Percentiles rank a stretch among this genome's conserved stretches.
These are phyloP conservation scores for Rotaria sp. DNA, from an alignment of 2,888 invertebrate genomes.

Conservation along the genomic window DNA sequence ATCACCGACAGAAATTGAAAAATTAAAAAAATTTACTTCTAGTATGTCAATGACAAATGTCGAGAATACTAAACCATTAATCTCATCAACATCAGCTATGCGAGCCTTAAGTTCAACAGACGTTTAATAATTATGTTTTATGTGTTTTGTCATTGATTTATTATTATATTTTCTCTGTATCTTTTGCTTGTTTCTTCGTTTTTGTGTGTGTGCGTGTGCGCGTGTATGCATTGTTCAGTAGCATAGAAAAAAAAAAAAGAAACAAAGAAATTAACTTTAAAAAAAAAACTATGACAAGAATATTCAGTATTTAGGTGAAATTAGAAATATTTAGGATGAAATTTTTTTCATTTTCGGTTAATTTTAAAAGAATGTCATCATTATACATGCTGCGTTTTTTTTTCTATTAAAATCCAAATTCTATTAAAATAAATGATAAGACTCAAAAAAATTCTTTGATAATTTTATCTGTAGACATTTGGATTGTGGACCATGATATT, in stretches of 20 bases:
- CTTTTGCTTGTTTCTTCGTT: neutral
- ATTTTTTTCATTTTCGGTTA: slow-evolving; percentile 8
- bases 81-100: neutral
- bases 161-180: slow-evolving; percentile 12
- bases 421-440: neutral
- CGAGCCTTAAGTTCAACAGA: neutral
- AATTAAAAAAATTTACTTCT: neutral
- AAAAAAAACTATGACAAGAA: neutral
- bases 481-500: neutral
- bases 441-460: neutral
- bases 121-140: neutral
- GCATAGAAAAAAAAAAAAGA: slow-evolving; percentile 14
- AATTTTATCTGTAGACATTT: neutral
- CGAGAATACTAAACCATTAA: neutral
- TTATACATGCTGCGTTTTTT: neutral
- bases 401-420: neutral
- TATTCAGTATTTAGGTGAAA: slow-evolving; percentile 15
- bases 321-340: slow-evolving; percentile 3
- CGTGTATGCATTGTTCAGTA: neutral
- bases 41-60: slow-evolving; percentile 21
- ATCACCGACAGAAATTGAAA: neutral
- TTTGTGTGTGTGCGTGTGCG: neutral
- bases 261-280: neutral
- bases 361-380: slow-evolving; percentile 24
- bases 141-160: neutral